These are phyloP conservation scores for Drosophila orosa DNA, from an alignment of 1,140 invertebrate genomes.

Conservation along the genomic window DNA sequence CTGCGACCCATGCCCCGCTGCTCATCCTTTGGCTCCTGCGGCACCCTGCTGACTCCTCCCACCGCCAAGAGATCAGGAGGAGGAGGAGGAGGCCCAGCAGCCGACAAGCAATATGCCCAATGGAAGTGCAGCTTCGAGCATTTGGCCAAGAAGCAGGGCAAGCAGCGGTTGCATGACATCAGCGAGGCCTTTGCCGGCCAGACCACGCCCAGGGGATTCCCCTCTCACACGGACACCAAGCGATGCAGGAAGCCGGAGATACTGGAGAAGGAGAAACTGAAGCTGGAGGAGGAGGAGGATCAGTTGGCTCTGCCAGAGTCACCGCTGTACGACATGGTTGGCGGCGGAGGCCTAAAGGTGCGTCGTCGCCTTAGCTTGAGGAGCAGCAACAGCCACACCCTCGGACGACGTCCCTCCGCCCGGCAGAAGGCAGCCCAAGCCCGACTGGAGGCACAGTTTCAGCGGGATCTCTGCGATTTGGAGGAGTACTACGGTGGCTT, in stretches of 20 bases:
- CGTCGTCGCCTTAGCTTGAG: conserved; percentile 56
- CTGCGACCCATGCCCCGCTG: conserved; percentile 70
- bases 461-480: conserved; percentile 61
- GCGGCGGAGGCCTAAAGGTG: conserved; percentile 20
- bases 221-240: conserved; percentile 64
- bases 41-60: conserved; percentile 53
- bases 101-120: conserved; percentile 59
- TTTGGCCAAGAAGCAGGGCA: neutral
- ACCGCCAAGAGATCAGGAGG: conserved; percentile 3
- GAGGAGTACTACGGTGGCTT: conserved; percentile 75
- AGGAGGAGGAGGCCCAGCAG: neutral
- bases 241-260: conserved; percentile 16
- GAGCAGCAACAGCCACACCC: conserved; percentile 7
- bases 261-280: neutral
- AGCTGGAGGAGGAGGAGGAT: conserved; percentile 3
- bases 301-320: neutral
- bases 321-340: conserved; percentile 50
- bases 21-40: conserved; percentile 64
- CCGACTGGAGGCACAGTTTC: conserved; percentile 52
- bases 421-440: conserved; percentile 54
- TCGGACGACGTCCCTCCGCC: conserved; percentile 34
- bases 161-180: conserved; percentile 48
- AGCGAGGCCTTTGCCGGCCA: conserved; percentile 61
- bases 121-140: conserved; percentile 76
- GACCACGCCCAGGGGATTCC: conserved; percentile 65